Percentiles rank a stretch among this genome's conserved stretches.
Conservation (phyloP, 1,140 invertebrate genomes). For the Megathymus violae region DNA sequence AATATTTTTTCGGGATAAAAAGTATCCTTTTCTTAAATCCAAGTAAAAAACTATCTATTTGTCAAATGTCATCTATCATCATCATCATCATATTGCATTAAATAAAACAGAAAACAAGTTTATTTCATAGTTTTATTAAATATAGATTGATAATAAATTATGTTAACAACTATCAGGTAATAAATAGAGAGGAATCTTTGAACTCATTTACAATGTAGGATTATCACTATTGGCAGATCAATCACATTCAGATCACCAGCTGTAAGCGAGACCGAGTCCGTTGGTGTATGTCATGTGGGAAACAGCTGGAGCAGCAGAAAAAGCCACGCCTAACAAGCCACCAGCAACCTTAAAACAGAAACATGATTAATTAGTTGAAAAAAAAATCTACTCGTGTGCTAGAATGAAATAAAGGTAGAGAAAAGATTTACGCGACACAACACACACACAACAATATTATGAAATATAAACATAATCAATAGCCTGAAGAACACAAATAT, state of each 20-base stretch:
- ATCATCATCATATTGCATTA: not conserved
- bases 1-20: no score
- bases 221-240: not conserved
- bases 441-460: no score
- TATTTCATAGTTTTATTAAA: conserved; percentile 44
- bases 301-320: conserved; percentile 87
- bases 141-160: conserved; percentile 50
- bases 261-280: conserved; percentile 84
- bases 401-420: no score
- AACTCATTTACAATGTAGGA: conserved; percentile 35
- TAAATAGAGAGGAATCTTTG: conserved; percentile 73
- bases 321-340: conserved; percentile 83
- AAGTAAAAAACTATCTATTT: no score
- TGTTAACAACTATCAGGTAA: conserved; percentile 72
- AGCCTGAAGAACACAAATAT: no score
- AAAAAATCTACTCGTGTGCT: no score
- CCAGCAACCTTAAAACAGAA: conserved; percentile 64
- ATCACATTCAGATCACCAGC: conserved; percentile 69
- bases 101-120: conserved; percentile 26
- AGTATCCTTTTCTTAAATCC: no score
- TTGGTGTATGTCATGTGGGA: conserved; percentile 87
- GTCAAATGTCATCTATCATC: no score
- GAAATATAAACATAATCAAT: no score
- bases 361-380: no score
- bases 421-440: no score